Evolutionary conservation across 2,888 invertebrate genomes (phyloP).

Genomic region (Conomelus anceps): DNA sequence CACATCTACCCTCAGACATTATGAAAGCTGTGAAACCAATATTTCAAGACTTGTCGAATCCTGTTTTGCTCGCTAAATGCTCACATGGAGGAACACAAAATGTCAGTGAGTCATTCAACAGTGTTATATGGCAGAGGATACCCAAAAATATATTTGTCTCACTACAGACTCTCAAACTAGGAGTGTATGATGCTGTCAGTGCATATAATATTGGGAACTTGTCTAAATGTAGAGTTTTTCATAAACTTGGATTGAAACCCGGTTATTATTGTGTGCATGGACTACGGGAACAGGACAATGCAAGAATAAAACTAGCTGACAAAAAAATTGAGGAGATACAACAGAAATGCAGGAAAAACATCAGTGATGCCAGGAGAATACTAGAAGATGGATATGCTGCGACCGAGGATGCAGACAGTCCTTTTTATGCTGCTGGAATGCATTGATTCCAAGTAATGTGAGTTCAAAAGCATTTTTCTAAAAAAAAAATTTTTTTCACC

Average conservation of each 20-base stretch:
- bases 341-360: too few species aligned
- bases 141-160: not conserved
- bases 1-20: slow-evolving; percentile 3
- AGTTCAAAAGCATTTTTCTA: too few species aligned
- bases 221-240: not conserved
- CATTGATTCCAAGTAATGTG: too few species aligned
- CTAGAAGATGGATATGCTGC: too few species aligned
- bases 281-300: not conserved
- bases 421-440: too few species aligned
- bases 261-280: not conserved
- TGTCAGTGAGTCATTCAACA: not conserved
- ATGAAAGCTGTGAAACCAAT: slow-evolving; percentile 1
- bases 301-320: too few species aligned
- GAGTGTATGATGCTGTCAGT: not conserved
- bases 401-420: too few species aligned
- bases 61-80: not conserved
- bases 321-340: too few species aligned
- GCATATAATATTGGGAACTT: not conserved
- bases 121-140: not conserved
- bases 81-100: not conserved
- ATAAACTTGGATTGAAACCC: not conserved
- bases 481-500: too few species aligned
- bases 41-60: not conserved
- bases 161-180: not conserved
- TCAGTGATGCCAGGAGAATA: too few species aligned